These are phyloP conservation scores for Chondrosia reniformis DNA, from an alignment of 37 sponge, comb jelly and placozoan genomes.

Conservation along the genomic window DNA sequence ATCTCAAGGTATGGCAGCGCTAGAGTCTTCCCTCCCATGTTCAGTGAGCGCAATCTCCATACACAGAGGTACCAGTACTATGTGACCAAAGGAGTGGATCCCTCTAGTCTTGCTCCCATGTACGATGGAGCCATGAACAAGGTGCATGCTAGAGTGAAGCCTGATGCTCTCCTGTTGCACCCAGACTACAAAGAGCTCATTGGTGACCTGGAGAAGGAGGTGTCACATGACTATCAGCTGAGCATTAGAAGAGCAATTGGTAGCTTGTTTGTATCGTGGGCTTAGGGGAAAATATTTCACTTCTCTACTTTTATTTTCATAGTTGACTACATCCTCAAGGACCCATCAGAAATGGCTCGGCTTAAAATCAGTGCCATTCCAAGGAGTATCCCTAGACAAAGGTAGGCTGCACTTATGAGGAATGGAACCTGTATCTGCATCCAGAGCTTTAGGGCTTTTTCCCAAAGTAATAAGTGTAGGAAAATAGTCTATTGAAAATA, in stretches of 20 bases:
- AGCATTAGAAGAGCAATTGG: slow-evolving; percentile 74
- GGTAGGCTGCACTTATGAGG: slow-evolving; percentile 2
- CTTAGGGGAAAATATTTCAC: background rate
- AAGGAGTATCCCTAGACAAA: slow-evolving; percentile 19
- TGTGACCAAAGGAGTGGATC: slow-evolving; percentile 53
- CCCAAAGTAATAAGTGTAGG: too few species aligned
- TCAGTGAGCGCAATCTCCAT: background rate
- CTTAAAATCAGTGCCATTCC: slow-evolving; percentile 72
- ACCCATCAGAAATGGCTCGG: slow-evolving; percentile 63
- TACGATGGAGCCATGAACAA: slow-evolving; percentile 37
- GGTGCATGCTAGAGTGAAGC: slow-evolving; percentile 35
- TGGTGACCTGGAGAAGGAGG: slow-evolving; percentile 55
- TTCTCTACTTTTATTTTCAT: too few species aligned
- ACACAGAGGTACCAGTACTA: slow-evolving; percentile 83
- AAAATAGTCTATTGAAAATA: too few species aligned
- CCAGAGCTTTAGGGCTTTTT: too few species aligned
- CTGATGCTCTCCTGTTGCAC: slow-evolving; percentile 30
- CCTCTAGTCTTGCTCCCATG: slow-evolving; percentile 54
- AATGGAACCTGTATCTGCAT: background rate
- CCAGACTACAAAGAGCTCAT: slow-evolving; percentile 51
- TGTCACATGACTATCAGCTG: slow-evolving; percentile 62
- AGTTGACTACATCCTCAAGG: slow-evolving; percentile 88
- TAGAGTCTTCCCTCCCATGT: background rate
- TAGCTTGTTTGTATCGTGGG: slow-evolving; percentile 9
- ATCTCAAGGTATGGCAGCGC: slow-evolving; percentile 58